Conservation (phyloP, 30 jellyfish, hydroid and myxozoan genomes). For the Aurelia sp. region DNA sequence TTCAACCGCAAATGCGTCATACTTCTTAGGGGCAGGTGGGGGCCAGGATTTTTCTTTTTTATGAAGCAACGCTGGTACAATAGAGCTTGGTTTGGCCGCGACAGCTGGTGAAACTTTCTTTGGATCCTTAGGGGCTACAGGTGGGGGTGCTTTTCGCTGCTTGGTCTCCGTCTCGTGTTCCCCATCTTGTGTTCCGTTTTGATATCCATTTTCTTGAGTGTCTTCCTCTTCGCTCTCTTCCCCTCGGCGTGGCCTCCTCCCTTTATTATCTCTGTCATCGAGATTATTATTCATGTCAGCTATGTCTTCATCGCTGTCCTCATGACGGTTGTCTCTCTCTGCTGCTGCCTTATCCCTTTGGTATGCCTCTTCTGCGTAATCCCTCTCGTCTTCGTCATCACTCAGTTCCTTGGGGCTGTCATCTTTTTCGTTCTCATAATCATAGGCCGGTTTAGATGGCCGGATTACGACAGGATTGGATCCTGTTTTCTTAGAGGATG, state of each 20-base stretch:
- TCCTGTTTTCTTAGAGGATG: constrained; percentile 24
- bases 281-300: constrained; percentile 5
- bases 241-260: neutral
- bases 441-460: constrained; percentile 50
- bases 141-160: neutral
- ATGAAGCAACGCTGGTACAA: constrained; percentile 39
- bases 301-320: constrained; percentile 8
- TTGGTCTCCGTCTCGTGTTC: neutral
- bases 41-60: constrained; percentile 73
- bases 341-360: neutral
- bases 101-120: constrained; percentile 27
- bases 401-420: neutral
- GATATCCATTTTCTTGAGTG: constrained; percentile 1
- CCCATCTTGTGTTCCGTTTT: neutral
- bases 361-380: constrained; percentile 26
- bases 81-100: constrained; percentile 16
- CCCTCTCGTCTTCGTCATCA: neutral
- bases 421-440: constrained; percentile 31
- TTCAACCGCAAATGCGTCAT: constrained; percentile 92
- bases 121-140: constrained; percentile 19
- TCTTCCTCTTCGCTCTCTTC: constrained; percentile 49
- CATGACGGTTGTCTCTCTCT: neutral
- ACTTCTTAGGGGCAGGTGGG: constrained; percentile 83
- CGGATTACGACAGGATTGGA: constrained; percentile 11
- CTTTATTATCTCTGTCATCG: constrained; percentile 12